Percentiles rank a stretch among this genome's conserved stretches.
Evolutionary conservation across 2,888 invertebrate species (phyloP).

Genomic region (Ypsolopha scabrella): DNA sequence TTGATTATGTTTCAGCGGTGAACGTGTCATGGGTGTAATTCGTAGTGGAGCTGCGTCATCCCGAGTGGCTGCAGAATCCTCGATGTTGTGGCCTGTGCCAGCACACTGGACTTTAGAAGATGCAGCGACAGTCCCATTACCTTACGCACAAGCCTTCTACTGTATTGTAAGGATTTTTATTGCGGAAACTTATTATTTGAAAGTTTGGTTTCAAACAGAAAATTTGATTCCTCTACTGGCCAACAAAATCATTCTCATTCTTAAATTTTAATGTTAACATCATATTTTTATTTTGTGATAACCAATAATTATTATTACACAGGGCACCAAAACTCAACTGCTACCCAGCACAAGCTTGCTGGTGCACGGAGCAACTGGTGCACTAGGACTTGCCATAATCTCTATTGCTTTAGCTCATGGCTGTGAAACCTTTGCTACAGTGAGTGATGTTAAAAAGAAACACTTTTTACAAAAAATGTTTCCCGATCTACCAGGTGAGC

Average conservation of each 20-base stretch:
- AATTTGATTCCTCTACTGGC: too few relatives aligned
- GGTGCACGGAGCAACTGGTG: conserved; percentile 3
- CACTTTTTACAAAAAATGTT: conserved; percentile 1
- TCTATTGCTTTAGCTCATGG: conserved; percentile 1
- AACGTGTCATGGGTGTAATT: conserved; percentile 75
- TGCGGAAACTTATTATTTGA: too few relatives aligned
- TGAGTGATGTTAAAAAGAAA: conserved; percentile 3
- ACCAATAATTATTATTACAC: neutral
- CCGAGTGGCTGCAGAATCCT: conserved; percentile 57
- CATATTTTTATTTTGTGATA: too few relatives aligned
- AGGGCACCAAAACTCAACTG: neutral
- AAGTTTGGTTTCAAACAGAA: too few relatives aligned
- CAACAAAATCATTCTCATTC: too few relatives aligned
- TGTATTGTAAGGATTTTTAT: conserved; percentile 24
- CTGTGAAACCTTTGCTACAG: conserved; percentile 5
- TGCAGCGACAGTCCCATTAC: conserved; percentile 81
- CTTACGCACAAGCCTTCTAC: conserved; percentile 70
- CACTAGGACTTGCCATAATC: conserved; percentile 3
- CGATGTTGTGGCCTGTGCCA: conserved; percentile 75
- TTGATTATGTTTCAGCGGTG: conserved; percentile 55
- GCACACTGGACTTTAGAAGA: conserved; percentile 76
- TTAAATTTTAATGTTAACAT: too few relatives aligned
- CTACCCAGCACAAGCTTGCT: neutral
- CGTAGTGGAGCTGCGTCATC: conserved; percentile 61
- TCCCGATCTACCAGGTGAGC: conserved; percentile 1